Evolutionary conservation across 1,140 invertebrate genomes (phyloP).

Genomic region (Ceratitis capitata): DNA sequence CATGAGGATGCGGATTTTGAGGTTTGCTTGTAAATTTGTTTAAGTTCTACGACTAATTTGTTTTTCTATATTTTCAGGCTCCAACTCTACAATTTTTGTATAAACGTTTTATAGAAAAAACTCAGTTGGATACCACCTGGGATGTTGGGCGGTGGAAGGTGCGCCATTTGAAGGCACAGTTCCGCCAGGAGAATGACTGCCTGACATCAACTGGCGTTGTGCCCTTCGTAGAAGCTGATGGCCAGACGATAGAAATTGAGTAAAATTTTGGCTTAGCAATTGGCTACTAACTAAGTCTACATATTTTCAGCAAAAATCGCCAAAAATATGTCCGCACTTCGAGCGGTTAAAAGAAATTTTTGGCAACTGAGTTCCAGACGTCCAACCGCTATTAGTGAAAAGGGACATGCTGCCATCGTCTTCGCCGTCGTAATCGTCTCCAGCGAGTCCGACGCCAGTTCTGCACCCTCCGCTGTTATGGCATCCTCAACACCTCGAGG

Average conservation of each 20-base stretch:
- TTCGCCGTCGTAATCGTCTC: neutral
- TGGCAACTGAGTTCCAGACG: neutral
- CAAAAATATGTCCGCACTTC: neutral
- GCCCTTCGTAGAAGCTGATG: neutral
- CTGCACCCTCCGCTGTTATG: neutral
- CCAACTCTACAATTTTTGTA: no score
- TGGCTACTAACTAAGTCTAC: neutral
- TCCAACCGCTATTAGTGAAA: neutral
- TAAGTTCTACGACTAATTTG: no score
- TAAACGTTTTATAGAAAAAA: no score
- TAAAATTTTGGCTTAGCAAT: neutral
- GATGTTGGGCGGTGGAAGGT: neutral
- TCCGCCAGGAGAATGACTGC: neutral
- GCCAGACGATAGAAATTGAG: neutral
- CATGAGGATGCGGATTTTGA: no score
- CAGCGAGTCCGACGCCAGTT: neutral
- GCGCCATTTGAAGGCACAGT: neutral
- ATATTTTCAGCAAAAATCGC: neutral
- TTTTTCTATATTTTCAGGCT: no score
- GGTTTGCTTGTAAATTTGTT: no score
- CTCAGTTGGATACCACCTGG: neutral
- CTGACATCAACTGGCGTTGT: neutral
- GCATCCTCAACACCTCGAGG: no score
- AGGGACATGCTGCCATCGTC: neutral
- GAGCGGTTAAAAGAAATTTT: neutral